phyloP scores from a whole-genome alignment of 2,888 invertebrate genomes.

The Zootermopsis nevadensis region DNA sequence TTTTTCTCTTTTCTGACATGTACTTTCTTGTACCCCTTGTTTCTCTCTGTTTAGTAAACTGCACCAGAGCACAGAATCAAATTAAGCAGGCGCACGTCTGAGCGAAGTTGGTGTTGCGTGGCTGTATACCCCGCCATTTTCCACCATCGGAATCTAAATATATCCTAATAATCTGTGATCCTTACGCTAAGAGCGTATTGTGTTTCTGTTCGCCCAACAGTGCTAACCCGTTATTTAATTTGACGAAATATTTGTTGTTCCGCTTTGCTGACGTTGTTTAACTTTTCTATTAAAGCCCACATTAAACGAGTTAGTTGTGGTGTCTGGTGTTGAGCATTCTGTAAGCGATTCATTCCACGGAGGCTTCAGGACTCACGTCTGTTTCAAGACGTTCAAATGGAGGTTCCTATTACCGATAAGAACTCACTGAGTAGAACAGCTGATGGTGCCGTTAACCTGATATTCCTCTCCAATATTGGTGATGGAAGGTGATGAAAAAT shows the following conservation, averaged over 20 bases:
- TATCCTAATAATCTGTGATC: background rate
- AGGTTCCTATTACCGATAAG: no score
- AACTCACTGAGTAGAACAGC: no score
- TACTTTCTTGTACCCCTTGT: constrained; percentile 1
- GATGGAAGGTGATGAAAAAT: no score
- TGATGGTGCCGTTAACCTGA: no score
- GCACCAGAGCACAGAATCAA: constrained; percentile 34
- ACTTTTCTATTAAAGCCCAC: background rate
- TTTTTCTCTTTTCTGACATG: background rate
- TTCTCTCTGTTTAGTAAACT: constrained; percentile 14
- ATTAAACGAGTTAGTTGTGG: background rate
- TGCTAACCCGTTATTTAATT: background rate
- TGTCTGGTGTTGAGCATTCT: background rate
- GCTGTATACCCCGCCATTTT: background rate
- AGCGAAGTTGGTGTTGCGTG: background rate
- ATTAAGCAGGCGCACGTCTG: constrained; percentile 17
- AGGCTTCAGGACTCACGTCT: background rate
- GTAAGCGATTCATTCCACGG: background rate
- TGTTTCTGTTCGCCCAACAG: background rate
- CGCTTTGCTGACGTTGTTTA: background rate
- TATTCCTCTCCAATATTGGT: no score
- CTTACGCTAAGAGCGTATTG: background rate
- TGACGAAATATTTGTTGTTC: background rate
- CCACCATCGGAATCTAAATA: background rate
- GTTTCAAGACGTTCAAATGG: no score